Base-by-base conservation (phyloP, 2,888 invertebrate genomes). In the Exephanes ischioxanthus region DNA sequence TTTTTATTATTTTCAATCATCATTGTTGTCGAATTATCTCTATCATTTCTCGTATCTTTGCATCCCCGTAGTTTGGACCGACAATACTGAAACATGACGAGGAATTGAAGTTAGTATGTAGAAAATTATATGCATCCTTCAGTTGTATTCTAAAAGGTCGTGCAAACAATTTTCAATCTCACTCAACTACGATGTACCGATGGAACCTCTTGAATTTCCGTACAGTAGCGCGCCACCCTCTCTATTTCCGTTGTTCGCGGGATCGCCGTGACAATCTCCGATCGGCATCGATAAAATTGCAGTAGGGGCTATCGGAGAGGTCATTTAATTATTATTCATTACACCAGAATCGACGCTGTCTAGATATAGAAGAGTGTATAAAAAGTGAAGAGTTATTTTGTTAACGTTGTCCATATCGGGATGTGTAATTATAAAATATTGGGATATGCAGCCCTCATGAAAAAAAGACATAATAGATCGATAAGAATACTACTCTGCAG, bases 361-460 rank as follows among this genome's bases (percentile, higher is more conserved):
- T 88, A 88, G 88, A 83, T 87, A 86, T 87, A 87, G 86, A 82
- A 87, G 71, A 87, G 71, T 88, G 86, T 89, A 87, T 86, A 90
- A 88, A 83, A 89, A 85, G 86, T 84, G 85, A 89, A 90, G 85
- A 89, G 86, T 90, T 91, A 91, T 91, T 91, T 91, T 91, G 87
- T 91, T 90, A 90, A 89, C 85, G 87, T 89, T 90, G 83, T 89
- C 88, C 88, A 89, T 90, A 89, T 89, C 85, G 87, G 86, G 87
- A 89, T 88, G 85, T 84, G 84, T 88, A 87, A 87, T 86, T 82
- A 86, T 87, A 83, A 86, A 87, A 84, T 87, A 88, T 80, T 26
- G 78, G 63, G 53, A 77, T 61, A 55, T 61, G 68, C 77, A 73
- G n/a, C 37, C 41, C 37, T 19, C 26, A 14, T 16, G 41, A 30